Base-by-base conservation (phyloP, 2,888 invertebrate species). In the Macaria notata region DNA sequence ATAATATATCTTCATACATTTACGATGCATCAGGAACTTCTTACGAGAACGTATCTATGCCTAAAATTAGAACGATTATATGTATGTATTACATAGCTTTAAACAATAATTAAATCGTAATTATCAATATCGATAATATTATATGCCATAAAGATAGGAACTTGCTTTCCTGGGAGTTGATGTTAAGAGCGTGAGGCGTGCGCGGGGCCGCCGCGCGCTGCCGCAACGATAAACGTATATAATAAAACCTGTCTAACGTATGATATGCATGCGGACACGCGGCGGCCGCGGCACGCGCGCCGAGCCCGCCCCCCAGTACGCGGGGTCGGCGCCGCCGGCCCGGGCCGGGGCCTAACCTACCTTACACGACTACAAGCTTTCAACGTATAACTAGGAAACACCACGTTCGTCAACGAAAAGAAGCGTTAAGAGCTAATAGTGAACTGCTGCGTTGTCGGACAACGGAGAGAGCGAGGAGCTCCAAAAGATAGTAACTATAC, bases 61-160 rank as follows among this genome's bases (percentile, higher is more conserved):
- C 91, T 92, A 92, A 91, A 88, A 89, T 90, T 91, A 91, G 89
- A 91, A 90, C 90, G 92, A 92, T 92, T 92, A 92, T 92, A 92
- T 89, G 92, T 92, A 92, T 92, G 92, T 91, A 92, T 92, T 92
- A 92, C 92, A 92, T 92, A 92, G 92, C 92, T 91, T 92, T 92
- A 92, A 92, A 92, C 92, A 92, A 91, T 91, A 90, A 92, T 92
- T 92, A 91, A 91, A 92, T 89, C 90, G 92, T 92, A 92, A 91
- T 92, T 91, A 92, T 90, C 92, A 92, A 90, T 92, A 91, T 90
- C 90, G 91, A 92, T 92, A 92, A 91, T 92, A 92, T 92, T 92
- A 92, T 92, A 92, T 92, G 92, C 91, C 92, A 92, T 92, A 92
- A 92, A 92, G 92, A 92, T 92, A 92, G 92, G 92, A 92, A 92